A percentile compares a stretch with the other conserved stretches of the same genome.
These are phyloP conservation scores for Bufotes viridis DNA, from an alignment of 2,797 vertebrate species.

Conservation along the genomic window DNA sequence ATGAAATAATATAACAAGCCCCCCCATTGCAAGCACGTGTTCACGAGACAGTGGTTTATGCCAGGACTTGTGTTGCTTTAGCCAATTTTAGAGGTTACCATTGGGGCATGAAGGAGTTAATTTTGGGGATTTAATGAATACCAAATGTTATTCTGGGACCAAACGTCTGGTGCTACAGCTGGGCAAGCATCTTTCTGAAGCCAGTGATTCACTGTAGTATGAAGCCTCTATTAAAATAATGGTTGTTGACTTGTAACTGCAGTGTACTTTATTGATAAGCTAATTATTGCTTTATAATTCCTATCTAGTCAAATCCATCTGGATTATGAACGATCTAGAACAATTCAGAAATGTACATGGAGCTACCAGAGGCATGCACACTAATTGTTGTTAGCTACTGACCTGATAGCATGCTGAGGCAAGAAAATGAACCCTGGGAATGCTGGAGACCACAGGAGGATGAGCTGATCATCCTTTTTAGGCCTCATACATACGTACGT, in stretches of 20 bases:
- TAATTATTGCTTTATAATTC: constrained; percentile 17
- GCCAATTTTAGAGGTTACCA: constrained; percentile 2
- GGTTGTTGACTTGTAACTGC: constrained; percentile 17
- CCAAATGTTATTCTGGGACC: constrained; percentile 39
- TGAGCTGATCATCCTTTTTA: not conserved
- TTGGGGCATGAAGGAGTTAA: constrained; percentile 16
- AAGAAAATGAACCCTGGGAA: not conserved
- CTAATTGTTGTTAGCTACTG: not conserved
- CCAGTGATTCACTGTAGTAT: constrained; percentile 5
- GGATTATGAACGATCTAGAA: not conserved
- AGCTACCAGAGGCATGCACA: not conserved
- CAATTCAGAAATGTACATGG: not conserved
- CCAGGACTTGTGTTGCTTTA: not conserved
- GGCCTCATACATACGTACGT: too few species aligned
- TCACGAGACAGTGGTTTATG: constrained; percentile 22
- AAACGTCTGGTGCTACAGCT: constrained; percentile 19
- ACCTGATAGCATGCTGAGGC: not conserved
- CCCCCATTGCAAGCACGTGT: constrained; percentile 25
- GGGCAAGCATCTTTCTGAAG: not conserved
- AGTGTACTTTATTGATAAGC: not conserved
- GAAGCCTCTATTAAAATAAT: constrained; percentile 8
- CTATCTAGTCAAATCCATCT: not conserved
- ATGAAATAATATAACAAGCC: constrained; percentile 50
- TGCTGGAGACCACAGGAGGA: not conserved
- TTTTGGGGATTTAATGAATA: constrained; percentile 30